Evolutionary conservation across 2,888 invertebrate species (phyloP), one percentile per base, ranked within the genome.

Genomic region (Eilema caniola): DNA sequence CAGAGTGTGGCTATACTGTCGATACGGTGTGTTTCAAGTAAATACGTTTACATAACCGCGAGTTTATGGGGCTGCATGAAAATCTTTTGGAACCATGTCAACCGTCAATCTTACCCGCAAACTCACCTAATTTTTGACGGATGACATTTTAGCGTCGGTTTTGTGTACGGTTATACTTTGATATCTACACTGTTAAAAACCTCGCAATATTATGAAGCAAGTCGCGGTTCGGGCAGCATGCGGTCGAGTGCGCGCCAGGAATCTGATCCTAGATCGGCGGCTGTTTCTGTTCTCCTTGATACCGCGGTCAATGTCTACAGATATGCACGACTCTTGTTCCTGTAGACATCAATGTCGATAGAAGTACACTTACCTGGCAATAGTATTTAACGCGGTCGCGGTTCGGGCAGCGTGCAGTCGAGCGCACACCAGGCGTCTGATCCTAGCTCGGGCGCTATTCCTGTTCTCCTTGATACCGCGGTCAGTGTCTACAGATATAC

Each of bases 381-480:
- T 74, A 0, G 87, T 75, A 2, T 83, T 86, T 10, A 95, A 80
- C 0, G 88, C 85, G 14, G 93, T 91, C 0, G 90, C 88, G 0
- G 88, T 82, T 5, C 85, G 84, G 0, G 93, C 94, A 3, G 88
- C 87, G 16, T 70, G 75, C 23, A 89, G 88, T 0, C 92, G 79
- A 23, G 93, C 82, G 0, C 90, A 87, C 31, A 90, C 82, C 73
- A 93, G 69, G 0, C 87, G 83, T 0, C 88, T 86, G 20, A 91
- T 16, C 0, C 82, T 79, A 1, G 82, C 68, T 24, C 84, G 81
- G 4, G 89, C 88, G 3, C 84, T 77, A 20, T 75, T 76, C 28
- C 93, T 89, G 79, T 93, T 94, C 68, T 94, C 93, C 66, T 75
- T 79, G 12, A 94, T 83, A 0, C 86, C 91, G 11, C 86, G 86